A percentile compares a stretch with the other conserved stretches of the same genome.
Evolutionary conservation across 2,888 invertebrate genomes (phyloP).

Genomic region (Pristionchus exspectatus): DNA sequence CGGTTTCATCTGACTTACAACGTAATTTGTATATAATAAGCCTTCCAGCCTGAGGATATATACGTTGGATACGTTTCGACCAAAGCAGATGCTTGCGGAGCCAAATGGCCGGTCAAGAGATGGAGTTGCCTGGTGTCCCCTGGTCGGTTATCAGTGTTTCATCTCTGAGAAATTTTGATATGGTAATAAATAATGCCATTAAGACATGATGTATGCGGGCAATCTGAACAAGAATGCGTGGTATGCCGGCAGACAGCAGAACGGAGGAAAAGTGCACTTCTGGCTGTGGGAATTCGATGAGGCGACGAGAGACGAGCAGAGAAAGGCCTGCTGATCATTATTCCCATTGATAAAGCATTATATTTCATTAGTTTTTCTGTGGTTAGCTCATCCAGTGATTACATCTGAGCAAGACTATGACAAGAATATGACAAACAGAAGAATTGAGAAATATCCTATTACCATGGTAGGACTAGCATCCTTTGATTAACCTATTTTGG

Average conservation of each 20-base stretch:
- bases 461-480: too few species aligned
- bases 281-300: not conserved
- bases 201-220: slow-evolving; percentile 3
- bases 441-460: too few species aligned
- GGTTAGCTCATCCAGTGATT: too few species aligned
- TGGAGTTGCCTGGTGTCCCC: not conserved
- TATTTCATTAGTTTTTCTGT: too few species aligned
- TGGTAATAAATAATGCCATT: too few species aligned
- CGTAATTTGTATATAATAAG: too few species aligned
- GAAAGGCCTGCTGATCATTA: not conserved
- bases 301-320: not conserved
- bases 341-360: too few species aligned
- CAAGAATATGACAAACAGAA: too few species aligned
- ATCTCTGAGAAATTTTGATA: not conserved
- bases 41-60: not conserved
- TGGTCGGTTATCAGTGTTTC: not conserved
- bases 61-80: not conserved
- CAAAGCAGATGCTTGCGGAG: not conserved
- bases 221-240: not conserved
- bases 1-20: too few species aligned
- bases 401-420: too few species aligned
- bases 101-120: not conserved
- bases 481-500: too few species aligned
- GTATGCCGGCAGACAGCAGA: not conserved
- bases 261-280: not conserved